These are phyloP conservation scores for Semotilus atromaculatus DNA, from an alignment of 2,797 vertebrate species.

Conservation along the genomic window DNA sequence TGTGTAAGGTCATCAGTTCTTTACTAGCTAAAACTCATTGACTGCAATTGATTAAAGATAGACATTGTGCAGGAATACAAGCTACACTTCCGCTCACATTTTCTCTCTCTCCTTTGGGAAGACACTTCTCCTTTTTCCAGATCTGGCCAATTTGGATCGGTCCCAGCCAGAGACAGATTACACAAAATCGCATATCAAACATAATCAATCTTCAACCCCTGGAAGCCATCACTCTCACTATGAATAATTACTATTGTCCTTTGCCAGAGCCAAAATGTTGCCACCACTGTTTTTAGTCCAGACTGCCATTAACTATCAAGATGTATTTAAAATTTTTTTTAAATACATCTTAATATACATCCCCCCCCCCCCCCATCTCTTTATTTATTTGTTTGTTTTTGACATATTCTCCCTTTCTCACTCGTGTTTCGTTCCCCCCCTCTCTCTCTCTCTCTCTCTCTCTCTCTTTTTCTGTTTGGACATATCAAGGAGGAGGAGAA, in stretches of 20 bases:
- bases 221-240: constrained; percentile 79
- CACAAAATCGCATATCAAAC: constrained; percentile 79
- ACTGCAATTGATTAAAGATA: constrained; percentile 26
- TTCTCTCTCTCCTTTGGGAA: constrained; percentile 64
- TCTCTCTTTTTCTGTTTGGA: constrained; percentile 5
- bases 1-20: constrained; percentile 9
- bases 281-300: constrained; percentile 71
- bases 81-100: constrained; percentile 47
- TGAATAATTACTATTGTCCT: constrained; percentile 81
- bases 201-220: constrained; percentile 81
- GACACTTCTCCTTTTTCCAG: constrained; percentile 70
- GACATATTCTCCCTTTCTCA: background rate
- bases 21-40: constrained; percentile 7
- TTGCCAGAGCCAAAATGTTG: constrained; percentile 75
- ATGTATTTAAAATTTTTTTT: constrained; percentile 33
- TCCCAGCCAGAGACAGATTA: constrained; percentile 81
- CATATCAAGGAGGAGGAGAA: constrained; percentile 28
- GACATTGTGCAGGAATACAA: constrained; percentile 1
- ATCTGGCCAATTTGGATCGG: constrained; percentile 79
- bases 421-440: background rate
- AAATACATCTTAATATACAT: no score
- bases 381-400: background rate
- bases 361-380: no score
- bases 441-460: background rate
- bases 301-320: constrained; percentile 61